Base-by-base conservation (phyloP, 1,140 invertebrate genomes). In the Muscidifurax raptorellus region DNA sequence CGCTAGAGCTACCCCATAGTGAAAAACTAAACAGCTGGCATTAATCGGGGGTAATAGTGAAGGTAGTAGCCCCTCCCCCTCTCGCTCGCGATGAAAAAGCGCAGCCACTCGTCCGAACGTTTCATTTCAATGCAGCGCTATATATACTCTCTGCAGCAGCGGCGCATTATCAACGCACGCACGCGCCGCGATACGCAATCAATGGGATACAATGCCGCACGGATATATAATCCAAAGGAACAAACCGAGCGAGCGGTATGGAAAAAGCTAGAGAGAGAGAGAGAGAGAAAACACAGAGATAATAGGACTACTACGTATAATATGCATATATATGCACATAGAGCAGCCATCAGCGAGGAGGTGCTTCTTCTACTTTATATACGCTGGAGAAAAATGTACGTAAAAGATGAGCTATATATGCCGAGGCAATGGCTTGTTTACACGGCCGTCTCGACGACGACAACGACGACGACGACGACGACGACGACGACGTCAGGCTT, bases 161-260 rank as follows among this genome's bases (percentile, higher is more conserved):
- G 1, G 32, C 36, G n/a, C 72, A 76, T 82, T 76, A 76, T 76
- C 47, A 82, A 76, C 52, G 28, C 52, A n/a, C 10, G 44, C 44
- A 44, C 64, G 67, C 28, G 32, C 28, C 79, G 22, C 22, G 9
- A 64, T 25, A 4, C 47, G 69, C 28, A 59, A 82, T 74, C 69
- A 74, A 81, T 47, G 80, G n/a, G 71, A 64, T 82, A 30, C 36
- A 71, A 71, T 44, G 44, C n/a, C n/a, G n/a, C 69, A 4, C 22
- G 30, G 40, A 64, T 40, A 64, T 40, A 18, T 25, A 59, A 47
- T 32, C 32, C 71, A 40, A 40, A 36, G 71, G 13, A 74, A 74
- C 71, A 74, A 40, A 40, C 28, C 4, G 71, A 74, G 15, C 71
- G 32, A 74, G 22, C 71, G 27, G 22, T 15, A 12, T 2, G 71